These are phyloP conservation scores for Trichopria drosophilae DNA, from an alignment of 2,888 invertebrate species.

Conservation along the genomic window DNA sequence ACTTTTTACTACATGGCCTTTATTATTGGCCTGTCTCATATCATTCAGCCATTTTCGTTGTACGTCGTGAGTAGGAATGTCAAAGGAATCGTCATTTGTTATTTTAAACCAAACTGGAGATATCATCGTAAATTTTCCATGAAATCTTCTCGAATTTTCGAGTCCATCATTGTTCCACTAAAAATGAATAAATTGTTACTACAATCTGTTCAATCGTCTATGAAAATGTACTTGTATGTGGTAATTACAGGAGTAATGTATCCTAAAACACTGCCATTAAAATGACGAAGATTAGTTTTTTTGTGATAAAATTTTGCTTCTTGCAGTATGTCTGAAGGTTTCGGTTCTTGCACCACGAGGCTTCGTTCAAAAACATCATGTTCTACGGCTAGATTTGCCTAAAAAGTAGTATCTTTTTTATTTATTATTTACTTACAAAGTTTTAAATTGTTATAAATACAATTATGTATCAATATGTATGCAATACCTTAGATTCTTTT, in stretches of 20 bases:
- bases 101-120: slow-evolving; percentile 96
- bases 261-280: slow-evolving; percentile 75
- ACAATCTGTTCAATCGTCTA: slow-evolving; percentile 19
- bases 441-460: slow-evolving; percentile 1
- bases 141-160: slow-evolving; percentile 87
- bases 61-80: slow-evolving; percentile 77
- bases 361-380: slow-evolving; percentile 71
- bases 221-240: slow-evolving; percentile 6
- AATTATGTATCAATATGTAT: slow-evolving; percentile 1
- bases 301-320: slow-evolving; percentile 77
- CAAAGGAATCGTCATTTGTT: slow-evolving; percentile 67
- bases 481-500: slow-evolving; percentile 21
- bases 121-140: slow-evolving; percentile 84
- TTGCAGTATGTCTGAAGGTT: slow-evolving; percentile 73
- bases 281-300: slow-evolving; percentile 68
- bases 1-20: slow-evolving; percentile 65
- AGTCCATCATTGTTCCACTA: slow-evolving; percentile 97
- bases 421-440: no score
- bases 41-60: slow-evolving; percentile 81
- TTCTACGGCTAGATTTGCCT: no score
- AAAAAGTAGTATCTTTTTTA: no score
- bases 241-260: slow-evolving; percentile 85
- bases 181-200: slow-evolving; percentile 44
- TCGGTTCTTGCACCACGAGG: slow-evolving; percentile 70
- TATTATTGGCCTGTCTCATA: slow-evolving; percentile 66